Evolutionary conservation across 2,113 vertebrate species (phyloP), one percentile per base, ranked within the genome.

Genomic region (Dicerorhinus sumatrensis): DNA sequence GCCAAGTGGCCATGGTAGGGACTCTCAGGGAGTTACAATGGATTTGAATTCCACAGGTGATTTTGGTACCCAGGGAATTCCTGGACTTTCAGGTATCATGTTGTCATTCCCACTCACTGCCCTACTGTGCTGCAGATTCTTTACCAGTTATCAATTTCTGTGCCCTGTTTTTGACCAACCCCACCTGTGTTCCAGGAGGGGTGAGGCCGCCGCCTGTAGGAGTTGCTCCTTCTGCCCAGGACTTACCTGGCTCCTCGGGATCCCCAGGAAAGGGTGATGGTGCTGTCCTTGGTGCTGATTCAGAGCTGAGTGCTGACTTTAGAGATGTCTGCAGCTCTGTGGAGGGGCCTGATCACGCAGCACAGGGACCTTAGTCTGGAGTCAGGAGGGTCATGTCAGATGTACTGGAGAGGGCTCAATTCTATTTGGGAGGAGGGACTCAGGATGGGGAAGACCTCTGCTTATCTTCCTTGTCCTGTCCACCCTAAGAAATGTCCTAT

Each of bases 261-360:
- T 2, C 17, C 18, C 48, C 5, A 14, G n/a, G 23, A 58, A 60
- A 42, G 3, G 51, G 29, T 0, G 0, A 0, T 33, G 60, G 18
- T 8, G 13, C n/a, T 95, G 54, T 84, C 77, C 12, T 3, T 20
- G 84, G 63, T 73, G 10, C 84, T 70, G 56, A 73, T 13, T 60
- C 8, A 9, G n/a, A 42, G 67, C 29, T 25, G 21, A 4, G 8
- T 1, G 21, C n/a, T 27, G 36, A 31, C 20, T 51, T 58, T 1
- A 39, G 2, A 23, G 18, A 25, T 2, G 17, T 90, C 62, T 18
- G 21, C n/a, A 54, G 54, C 11, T 27, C 73, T 27, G 16, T 1
- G 14, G 18, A 56, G 33, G 17, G 75, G 6, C 29, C 65, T 14
- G 56, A 25, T 25, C 42, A 46, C 51, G 70, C 23, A 83, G 67